Percentiles rank a stretch among this genome's conserved stretches.
phyloP scores from a whole-genome alignment of 2,888 invertebrate species.

The Priocnemis perturbator region DNA sequence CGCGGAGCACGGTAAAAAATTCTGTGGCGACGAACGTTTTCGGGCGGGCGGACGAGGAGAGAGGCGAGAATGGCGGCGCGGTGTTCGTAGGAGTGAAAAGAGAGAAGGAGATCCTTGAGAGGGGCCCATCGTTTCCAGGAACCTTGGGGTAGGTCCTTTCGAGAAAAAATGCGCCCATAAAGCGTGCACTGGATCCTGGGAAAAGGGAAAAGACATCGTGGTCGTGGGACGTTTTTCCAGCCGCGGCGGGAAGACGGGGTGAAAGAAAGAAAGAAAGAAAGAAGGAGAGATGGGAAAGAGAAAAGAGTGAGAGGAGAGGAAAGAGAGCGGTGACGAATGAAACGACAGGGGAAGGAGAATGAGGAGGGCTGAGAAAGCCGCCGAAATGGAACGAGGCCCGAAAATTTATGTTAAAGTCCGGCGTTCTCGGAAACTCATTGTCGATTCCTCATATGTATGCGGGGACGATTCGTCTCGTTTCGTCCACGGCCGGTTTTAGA shows the following conservation, averaged over 20 bases:
- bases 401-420: slow-evolving; percentile 68
- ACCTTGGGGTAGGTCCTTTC: slow-evolving; percentile 69
- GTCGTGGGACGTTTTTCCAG: slow-evolving; percentile 56
- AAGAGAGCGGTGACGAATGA: slow-evolving; percentile 35
- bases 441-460: slow-evolving; percentile 69
- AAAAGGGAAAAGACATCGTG: slow-evolving; percentile 41
- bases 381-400: slow-evolving; percentile 50
- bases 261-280: not conserved
- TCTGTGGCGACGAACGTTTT: slow-evolving; percentile 6
- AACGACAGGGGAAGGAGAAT: slow-evolving; percentile 31
- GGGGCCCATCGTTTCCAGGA: slow-evolving; percentile 63
- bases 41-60: slow-evolving; percentile 15
- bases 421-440: slow-evolving; percentile 69
- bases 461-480: slow-evolving; percentile 55
- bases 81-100: slow-evolving; percentile 15
- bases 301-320: slow-evolving; percentile 9
- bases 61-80: slow-evolving; percentile 23
- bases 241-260: not conserved
- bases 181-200: slow-evolving; percentile 58
- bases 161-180: slow-evolving; percentile 60
- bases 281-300: not conserved
- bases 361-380: slow-evolving; percentile 44
- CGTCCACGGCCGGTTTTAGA: slow-evolving; percentile 43
- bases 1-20: not conserved
- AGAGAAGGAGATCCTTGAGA: slow-evolving; percentile 2